A percentile compares a stretch with the other conserved stretches of the same genome.
Evolutionary conservation across 2,888 invertebrate genomes (phyloP).

Genomic region (Conus canariensis): DNA sequence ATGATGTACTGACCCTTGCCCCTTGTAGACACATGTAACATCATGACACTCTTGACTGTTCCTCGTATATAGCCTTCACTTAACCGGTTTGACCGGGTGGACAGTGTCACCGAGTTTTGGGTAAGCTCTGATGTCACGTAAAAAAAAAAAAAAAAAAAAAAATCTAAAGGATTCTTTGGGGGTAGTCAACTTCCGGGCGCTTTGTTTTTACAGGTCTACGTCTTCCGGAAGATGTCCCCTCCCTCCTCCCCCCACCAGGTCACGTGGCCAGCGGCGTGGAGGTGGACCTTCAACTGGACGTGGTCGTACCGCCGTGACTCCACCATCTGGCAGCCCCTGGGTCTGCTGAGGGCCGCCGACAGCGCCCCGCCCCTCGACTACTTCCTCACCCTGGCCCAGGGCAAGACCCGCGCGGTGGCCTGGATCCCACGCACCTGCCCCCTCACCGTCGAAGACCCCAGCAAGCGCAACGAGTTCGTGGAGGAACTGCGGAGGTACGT

Average conservation of each 20-base stretch:
- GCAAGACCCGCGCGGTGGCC: constrained; percentile 6
- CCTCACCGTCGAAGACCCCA: not conserved
- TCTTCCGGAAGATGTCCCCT: constrained; percentile 19
- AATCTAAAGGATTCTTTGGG: no score
- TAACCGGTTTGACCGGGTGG: no score
- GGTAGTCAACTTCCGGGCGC: no score
- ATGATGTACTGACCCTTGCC: no score
- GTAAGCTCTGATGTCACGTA: no score
- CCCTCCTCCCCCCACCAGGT: not conserved
- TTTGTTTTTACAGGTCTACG: not conserved
- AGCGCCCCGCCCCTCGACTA: not conserved
- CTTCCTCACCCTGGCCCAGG: constrained; percentile 4
- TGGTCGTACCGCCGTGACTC: constrained; percentile 38
- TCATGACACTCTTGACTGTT: no score
- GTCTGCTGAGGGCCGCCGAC: not conserved
- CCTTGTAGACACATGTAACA: no score
- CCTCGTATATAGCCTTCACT: no score
- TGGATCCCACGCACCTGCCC: constrained; percentile 13
- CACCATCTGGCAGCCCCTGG: constrained; percentile 35
- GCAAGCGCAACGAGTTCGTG: constrained; percentile 24
- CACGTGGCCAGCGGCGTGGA: constrained; percentile 14
- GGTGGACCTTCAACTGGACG: constrained; percentile 31
- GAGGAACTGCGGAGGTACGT: constrained; percentile 14
- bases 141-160: no score
- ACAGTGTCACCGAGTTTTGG: no score